Evolutionary conservation across 35 echinoderm and acorn worm species (phyloP), one percentile per base, ranked within the genome.

Genomic region (Lytechinus pictus): DNA sequence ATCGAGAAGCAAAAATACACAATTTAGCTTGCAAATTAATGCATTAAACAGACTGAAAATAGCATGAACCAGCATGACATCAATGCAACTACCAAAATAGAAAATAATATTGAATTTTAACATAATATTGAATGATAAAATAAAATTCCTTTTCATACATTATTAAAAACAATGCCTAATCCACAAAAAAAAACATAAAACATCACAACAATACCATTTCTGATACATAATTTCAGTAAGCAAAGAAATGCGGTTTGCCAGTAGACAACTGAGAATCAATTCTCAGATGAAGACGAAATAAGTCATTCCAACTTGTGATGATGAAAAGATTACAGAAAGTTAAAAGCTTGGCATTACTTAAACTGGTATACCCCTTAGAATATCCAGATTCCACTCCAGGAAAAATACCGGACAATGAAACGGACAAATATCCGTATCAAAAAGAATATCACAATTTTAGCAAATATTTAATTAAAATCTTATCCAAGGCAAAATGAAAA

Each of bases 51-150:
- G 88, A 33, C 16, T 51, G 10, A 10, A 90, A 90, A 90, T 90
- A 27, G 88, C 88, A 90, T 90, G 88, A 54, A 90, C 88, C 88
- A 90, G 88, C 88, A 90, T 90, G 28, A 90, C 28, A 21, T 52
- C 14, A 28, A 7, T 51, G 88, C 10, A 89, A 89, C 87, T 52
- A 44, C 33, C 33, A 44, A 44, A 44, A 44, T 44, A 33, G 51
- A 89, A 12, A 52, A 89, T 66, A 66, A 8, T 71, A 71, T 71
- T 71, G 51, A 27, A 89, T 24, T 6, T 10, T 11, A 29, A 53
- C 28, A 90, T 51, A 12, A 90, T 4, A n/a, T 29, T 54, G 16
- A 12, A 44, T 54, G 52, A 90, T 90, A 90, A 44, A 90, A 90
- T 54, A 44, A 90, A 54, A 90, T 27, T 11, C 52, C 29, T 90